Evolutionary conservation across 2,797 vertebrate species (phyloP).

Genomic region (Lemur catta): DNA sequence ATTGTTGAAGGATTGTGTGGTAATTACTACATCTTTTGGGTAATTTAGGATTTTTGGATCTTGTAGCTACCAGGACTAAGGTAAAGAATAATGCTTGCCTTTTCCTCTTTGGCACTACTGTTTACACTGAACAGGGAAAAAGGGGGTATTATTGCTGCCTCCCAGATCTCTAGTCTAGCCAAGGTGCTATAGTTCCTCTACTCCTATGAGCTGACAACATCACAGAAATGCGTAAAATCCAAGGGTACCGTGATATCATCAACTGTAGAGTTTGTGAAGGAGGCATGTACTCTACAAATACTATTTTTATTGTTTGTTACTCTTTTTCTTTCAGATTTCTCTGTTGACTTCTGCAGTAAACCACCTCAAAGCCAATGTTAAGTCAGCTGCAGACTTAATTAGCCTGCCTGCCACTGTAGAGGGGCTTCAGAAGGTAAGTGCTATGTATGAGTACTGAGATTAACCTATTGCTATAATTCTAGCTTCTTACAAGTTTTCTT

Average conservation of each 20-base stretch:
- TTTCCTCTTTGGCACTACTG: conserved; percentile 48
- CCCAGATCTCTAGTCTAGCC: neutral
- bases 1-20: conserved; percentile 45
- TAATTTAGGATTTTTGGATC: conserved; percentile 48
- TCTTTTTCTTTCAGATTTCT: conserved; percentile 87
- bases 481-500: conserved; percentile 18
- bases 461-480: neutral
- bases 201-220: neutral
- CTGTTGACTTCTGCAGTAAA: conserved; percentile 92
- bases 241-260: neutral
- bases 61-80: conserved; percentile 12
- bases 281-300: neutral
- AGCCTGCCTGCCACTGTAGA: conserved; percentile 94
- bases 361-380: conserved; percentile 94
- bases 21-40: conserved; percentile 44
- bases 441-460: neutral
- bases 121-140: conserved; percentile 42
- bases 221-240: neutral
- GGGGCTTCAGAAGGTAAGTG: conserved; percentile 95
- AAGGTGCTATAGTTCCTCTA: neutral
- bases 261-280: conserved; percentile 3
- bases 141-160: conserved; percentile 27
- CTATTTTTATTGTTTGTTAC: conserved; percentile 45
- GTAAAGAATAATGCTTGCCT: conserved; percentile 50
- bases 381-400: conserved; percentile 94